phyloP scores from a whole-genome alignment of 2,797 vertebrate species.

The Apogon talboti region DNA sequence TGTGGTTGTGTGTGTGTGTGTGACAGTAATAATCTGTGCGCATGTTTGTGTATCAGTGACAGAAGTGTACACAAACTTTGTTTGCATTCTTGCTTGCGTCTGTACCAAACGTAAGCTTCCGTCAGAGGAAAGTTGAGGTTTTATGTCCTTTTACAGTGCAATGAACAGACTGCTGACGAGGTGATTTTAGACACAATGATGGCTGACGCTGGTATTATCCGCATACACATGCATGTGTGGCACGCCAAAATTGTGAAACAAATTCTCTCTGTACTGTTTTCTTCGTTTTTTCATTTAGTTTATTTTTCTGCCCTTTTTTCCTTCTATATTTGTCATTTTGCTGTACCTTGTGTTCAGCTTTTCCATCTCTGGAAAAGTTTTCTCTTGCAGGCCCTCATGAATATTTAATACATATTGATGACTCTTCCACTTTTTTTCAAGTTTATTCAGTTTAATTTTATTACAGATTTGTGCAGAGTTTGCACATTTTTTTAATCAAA shows the following conservation, averaged over 20 bases:
- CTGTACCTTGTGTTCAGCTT: neutral
- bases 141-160: slow-evolving; percentile 73
- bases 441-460: neutral
- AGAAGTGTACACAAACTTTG: slow-evolving; percentile 44
- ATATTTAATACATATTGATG: neutral
- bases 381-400: neutral
- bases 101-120: slow-evolving; percentile 69
- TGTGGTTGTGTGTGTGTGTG: slow-evolving; percentile 27
- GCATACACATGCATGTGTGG: slow-evolving; percentile 4
- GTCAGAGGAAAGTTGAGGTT: slow-evolving; percentile 76
- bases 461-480: neutral
- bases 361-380: neutral
- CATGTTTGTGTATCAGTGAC: slow-evolving; percentile 32
- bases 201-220: neutral
- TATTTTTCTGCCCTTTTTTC: neutral
- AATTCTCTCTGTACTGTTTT: neutral
- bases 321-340: neutral
- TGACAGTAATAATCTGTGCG: slow-evolving; percentile 11
- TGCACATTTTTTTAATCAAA: no score
- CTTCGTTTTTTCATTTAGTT: neutral
- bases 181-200: slow-evolving; percentile 46
- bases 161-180: slow-evolving; percentile 73
- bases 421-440: neutral
- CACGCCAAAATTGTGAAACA: neutral
- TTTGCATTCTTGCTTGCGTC: slow-evolving; percentile 44